phyloP scores from a whole-genome alignment of 2,888 invertebrate genomes.

The Pinctada fucata region DNA sequence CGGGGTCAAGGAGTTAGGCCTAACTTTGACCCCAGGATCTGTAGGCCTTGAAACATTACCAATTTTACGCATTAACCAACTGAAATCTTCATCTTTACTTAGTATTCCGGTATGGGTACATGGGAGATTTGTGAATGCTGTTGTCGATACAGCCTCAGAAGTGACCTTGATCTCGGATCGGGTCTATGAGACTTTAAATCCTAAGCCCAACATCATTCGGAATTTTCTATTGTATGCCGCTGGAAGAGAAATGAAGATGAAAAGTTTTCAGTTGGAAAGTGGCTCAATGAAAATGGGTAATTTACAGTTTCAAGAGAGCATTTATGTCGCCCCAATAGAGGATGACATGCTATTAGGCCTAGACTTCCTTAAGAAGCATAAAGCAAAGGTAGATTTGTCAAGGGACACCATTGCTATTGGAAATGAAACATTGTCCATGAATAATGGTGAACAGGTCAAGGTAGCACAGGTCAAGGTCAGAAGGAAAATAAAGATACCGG shows the following conservation, averaged over 20 bases:
- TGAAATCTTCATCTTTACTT: background rate
- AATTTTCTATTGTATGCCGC: slow-evolving; percentile 34
- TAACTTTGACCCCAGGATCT: background rate
- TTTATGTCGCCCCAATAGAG: slow-evolving; percentile 39
- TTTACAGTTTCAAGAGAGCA: slow-evolving; percentile 8
- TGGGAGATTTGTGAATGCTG: slow-evolving; percentile 5
- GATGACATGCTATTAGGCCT: slow-evolving; percentile 42
- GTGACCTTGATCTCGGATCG: slow-evolving; percentile 42
- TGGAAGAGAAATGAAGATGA: slow-evolving; percentile 35
- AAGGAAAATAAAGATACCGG: background rate
- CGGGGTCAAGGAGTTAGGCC: background rate
- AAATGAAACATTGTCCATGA: background rate
- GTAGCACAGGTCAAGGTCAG: background rate
- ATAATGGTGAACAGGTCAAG: background rate
- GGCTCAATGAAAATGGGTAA: slow-evolving; percentile 18
- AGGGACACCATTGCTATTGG: background rate
- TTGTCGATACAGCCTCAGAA: slow-evolving; percentile 42
- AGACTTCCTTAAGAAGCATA: slow-evolving; percentile 26
- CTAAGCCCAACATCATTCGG: slow-evolving; percentile 19
- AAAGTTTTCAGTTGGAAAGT: slow-evolving; percentile 20
- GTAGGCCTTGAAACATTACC: background rate
- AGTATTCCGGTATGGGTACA: background rate
- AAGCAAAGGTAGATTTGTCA: slow-evolving; percentile 16
- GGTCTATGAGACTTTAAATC: slow-evolving; percentile 24
- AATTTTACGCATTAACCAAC: background rate